Evolutionary conservation across 2,888 invertebrate species (phyloP).

Genomic region (Oligia strigilis): DNA sequence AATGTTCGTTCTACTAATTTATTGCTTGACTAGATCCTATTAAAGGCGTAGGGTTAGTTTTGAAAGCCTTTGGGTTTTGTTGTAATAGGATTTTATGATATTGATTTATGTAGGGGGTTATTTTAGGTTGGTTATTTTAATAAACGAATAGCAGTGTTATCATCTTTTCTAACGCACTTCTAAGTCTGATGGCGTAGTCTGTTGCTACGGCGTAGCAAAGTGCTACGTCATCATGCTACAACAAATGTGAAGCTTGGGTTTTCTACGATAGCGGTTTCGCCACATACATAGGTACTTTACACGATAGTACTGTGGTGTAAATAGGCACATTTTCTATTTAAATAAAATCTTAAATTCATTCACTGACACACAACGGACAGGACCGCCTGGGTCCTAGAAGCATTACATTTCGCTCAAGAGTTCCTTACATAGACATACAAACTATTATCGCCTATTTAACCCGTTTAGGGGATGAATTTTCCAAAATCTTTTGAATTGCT

Average conservation of each 20-base stretch:
- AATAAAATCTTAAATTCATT: background rate
- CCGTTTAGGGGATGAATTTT: background rate
- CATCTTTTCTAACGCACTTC: background rate
- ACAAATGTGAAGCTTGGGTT: slow-evolving; percentile 1
- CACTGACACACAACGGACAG: background rate
- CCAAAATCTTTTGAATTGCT: background rate
- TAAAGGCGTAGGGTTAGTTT: slow-evolving; percentile 63
- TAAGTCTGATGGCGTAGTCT: background rate
- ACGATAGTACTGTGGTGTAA: background rate
- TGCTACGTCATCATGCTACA: slow-evolving; percentile 16
- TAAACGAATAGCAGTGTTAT: background rate
- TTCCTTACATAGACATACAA: background rate
- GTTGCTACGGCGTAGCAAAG: slow-evolving; percentile 28
- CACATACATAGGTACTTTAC: background rate
- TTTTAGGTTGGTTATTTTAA: slow-evolving; percentile 13
- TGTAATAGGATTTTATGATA: slow-evolving; percentile 63
- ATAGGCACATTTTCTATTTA: background rate
- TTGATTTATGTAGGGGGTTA: slow-evolving; percentile 57
- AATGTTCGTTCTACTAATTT: slow-evolving; percentile 63
- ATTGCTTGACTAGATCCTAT: slow-evolving; percentile 63
- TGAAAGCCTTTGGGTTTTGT: slow-evolving; percentile 57
- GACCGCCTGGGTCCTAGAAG: background rate
- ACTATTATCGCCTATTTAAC: background rate
- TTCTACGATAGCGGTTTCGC: background rate
- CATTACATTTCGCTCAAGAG: background rate